These are phyloP conservation scores for Hypothenemus hampei DNA, from an alignment of 1,140 invertebrate genomes.

Conservation along the genomic window DNA sequence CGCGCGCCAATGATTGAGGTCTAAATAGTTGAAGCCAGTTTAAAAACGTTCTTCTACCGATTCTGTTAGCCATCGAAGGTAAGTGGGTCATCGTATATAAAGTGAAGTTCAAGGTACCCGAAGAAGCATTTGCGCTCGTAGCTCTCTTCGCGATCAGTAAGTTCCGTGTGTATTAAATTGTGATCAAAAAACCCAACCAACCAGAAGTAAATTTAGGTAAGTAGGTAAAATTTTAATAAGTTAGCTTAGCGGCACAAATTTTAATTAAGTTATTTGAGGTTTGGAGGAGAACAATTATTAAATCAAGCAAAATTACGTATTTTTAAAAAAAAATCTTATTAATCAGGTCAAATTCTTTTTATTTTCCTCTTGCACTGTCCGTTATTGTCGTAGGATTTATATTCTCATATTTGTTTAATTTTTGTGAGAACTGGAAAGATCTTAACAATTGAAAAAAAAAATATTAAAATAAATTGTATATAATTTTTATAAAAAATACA, in stretches of 20 bases:
- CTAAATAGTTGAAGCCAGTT: conserved; percentile 19
- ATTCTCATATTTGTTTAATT: not conserved
- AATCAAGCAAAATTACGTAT: not conserved
- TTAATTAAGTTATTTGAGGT: too few species aligned
- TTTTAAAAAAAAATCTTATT: not conserved
- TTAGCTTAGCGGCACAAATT: too few species aligned
- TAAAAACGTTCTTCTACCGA: conserved; percentile 21
- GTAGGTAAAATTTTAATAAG: conserved; percentile 10
- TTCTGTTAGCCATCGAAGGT: conserved; percentile 33
- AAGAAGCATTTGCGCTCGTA: conserved; percentile 39
- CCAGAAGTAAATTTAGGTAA: conserved; percentile 12
- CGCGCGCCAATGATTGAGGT: conserved; percentile 18
- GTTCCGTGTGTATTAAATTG: conserved; percentile 12
- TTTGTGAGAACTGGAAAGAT: not conserved
- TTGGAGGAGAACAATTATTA: not conserved
- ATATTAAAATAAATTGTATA: not conserved
- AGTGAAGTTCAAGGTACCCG: conserved; percentile 52
- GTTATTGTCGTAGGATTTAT: too few species aligned
- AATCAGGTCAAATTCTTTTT: too few species aligned
- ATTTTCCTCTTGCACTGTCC: too few species aligned
- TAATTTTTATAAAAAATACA: not conserved
- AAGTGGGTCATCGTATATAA: conserved; percentile 54
- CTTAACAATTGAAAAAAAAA: not conserved
- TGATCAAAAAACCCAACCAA: too few species aligned
- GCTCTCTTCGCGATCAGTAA: conserved; percentile 27